These are phyloP conservation scores for Drosophila robusta DNA, from an alignment of 2,888 invertebrate species.

Conservation along the genomic window DNA sequence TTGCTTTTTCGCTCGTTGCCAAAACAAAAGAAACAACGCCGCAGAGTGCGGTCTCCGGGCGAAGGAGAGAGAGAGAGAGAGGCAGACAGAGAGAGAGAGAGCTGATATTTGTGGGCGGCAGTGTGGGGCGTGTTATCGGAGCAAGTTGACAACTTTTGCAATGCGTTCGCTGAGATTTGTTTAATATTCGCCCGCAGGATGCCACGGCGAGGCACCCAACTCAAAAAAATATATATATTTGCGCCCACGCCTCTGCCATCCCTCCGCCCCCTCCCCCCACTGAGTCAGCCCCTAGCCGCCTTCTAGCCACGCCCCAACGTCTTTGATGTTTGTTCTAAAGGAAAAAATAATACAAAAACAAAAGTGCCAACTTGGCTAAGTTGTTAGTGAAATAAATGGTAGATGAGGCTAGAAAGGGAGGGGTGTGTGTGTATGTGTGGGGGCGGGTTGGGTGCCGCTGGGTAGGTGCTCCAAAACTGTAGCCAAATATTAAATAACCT, in stretches of 20 bases:
- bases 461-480: slow-evolving; percentile 36
- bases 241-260: background rate
- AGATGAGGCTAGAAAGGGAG: background rate
- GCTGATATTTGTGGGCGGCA: background rate
- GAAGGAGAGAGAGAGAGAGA: background rate
- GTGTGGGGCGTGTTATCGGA: slow-evolving; percentile 64
- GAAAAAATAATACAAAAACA: slow-evolving; percentile 23
- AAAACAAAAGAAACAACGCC: slow-evolving; percentile 58
- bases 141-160: slow-evolving; percentile 80
- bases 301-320: slow-evolving; percentile 53
- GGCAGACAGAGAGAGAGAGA: background rate
- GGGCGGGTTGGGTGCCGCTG: background rate
- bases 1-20: slow-evolving; percentile 75
- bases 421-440: no score
- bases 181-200: slow-evolving; percentile 75
- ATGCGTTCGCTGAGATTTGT: slow-evolving; percentile 78
- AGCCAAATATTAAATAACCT: slow-evolving; percentile 81
- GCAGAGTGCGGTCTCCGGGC: background rate
- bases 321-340: slow-evolving; percentile 65
- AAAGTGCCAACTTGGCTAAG: slow-evolving; percentile 75
- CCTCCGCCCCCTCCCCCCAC: background rate
- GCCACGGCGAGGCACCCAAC: slow-evolving; percentile 51
- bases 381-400: slow-evolving; percentile 44
- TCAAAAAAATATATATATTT: slow-evolving; percentile 33
- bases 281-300: background rate